Evolutionary conservation across 2,113 vertebrate species (phyloP), one percentile per base, ranked within the genome.

Genomic region (Synchiropus splendidus): DNA sequence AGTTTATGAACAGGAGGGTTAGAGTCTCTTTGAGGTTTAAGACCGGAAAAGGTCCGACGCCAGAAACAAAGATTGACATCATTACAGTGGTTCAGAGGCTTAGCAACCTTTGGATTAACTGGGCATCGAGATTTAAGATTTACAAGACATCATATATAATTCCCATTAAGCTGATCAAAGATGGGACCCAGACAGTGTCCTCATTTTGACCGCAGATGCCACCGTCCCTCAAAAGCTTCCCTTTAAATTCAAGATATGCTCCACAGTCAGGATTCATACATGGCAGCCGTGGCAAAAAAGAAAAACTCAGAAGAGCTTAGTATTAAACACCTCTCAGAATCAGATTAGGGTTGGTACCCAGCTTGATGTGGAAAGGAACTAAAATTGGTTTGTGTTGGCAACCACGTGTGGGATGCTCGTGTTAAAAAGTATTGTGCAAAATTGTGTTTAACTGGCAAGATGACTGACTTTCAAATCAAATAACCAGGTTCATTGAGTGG

Each of bases 101-200:
- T 75, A 80, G 45, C 41, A 54, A 60, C 53, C 40, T 45, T 33
- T 32, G 73, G 67, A 77, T 82, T 76, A 74, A 36, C 51, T 10
- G 30, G 48, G 52, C 70, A 66, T 61, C 64, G 59, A 63, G 71
- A 70, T 57, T 72, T 66, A 55, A 64, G 49, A 74, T 80, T 72
- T 72, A 66, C 53, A 63, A 74, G 65, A 67, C 52, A 49, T 59
- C 31, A 18, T 51, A 67, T 64, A 61, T 74, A 79, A 67, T 74
- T 74, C 57, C 50, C 55, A 64, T 73, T 79, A 80, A 79, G 74
- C 73, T 66, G 75, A 67, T 79, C 65, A 74, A 18, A 56, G 31
- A 15, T n/a, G 31, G 56, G 62, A 49, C 39, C 18, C 51, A 66
- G 63, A 64, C 53, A 38, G 64, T 33, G 64, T 61, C 75, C 70